Base-by-base conservation (phyloP, 2,797 vertebrate genomes). In the Lepidocolaptes lacrymiger region DNA sequence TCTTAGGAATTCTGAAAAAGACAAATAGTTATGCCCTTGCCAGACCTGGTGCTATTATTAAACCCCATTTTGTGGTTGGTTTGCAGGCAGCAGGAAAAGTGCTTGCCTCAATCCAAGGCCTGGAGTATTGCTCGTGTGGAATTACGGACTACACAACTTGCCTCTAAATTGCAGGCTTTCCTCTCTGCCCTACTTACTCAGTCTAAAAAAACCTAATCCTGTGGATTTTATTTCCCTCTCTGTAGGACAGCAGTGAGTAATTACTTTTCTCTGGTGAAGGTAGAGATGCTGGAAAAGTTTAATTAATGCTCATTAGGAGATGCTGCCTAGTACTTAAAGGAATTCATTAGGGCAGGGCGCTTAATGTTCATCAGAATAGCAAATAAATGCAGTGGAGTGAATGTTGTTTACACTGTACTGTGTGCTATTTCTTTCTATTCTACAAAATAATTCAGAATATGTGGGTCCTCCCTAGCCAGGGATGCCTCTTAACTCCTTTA, bases 221-320 rank as follows among this genome's bases (percentile, higher is more conserved):
- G 63, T 63, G 94, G 91, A 94, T 95, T 97, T 96, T 86, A 69
- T 94, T 93, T 95, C 63, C 46, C 87, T 95, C 91, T 88, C 90
- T 79, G 88, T 95, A 95, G 85, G 74, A 63, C 91, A 94, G 67
- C 69, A 91, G 59, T 79, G 79, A 93, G 84, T 95, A 96, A 96
- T 97, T 97, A 96, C 88, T 96, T 89, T 91, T 93, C 89, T 94
- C 75, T 86, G 90, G 82, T 92, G 76, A 95, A 94, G 92, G 89
- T 81, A 85, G 84, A 64, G 56, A 88, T 88, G 78, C 69, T 91
- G 84, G 74, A 91, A 78, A 78, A 88, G 75, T 94, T 94, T 96
- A 97, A 97, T 96, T 97, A 95, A 74, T 93, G 71, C 92, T 84
- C 62, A 75, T 94, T 94, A 94, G 55, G 72, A 94, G 83, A 91